Percentiles rank a stretch among this genome's conserved stretches.
phyloP scores from a whole-genome alignment of 2,797 vertebrate genomes.

The Lacerta agilis region DNA sequence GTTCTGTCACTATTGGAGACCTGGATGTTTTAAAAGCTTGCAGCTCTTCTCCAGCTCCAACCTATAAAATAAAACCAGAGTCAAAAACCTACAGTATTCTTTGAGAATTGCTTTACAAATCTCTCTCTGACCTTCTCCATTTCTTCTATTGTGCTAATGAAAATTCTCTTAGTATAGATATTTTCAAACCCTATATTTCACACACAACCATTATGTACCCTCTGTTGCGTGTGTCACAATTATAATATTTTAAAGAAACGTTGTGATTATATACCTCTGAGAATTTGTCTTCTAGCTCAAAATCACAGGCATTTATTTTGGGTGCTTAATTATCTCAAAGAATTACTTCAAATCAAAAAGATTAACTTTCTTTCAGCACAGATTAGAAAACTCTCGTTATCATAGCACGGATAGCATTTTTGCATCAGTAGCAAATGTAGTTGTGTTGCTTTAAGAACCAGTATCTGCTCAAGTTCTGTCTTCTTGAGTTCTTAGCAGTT shows the following conservation, averaged over 20 bases:
- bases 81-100: not conserved
- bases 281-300: slow-evolving; percentile 5
- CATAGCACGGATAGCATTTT: not conserved
- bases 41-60: no score
- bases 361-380: not conserved
- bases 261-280: not conserved
- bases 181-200: not conserved
- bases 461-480: not conserved
- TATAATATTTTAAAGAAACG: slow-evolving; percentile 6
- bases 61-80: not conserved
- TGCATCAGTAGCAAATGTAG: not conserved
- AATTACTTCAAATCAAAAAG: not conserved
- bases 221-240: not conserved
- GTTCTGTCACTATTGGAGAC: not conserved
- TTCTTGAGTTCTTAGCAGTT: not conserved
- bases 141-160: not conserved
- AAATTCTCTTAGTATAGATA: not conserved
- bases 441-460: not conserved
- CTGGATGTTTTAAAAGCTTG: not conserved
- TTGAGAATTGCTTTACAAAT: not conserved
- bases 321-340: not conserved
- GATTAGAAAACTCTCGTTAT: not conserved
- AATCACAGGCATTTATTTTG: not conserved
- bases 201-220: not conserved
- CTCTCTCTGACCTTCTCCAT: not conserved